Base-by-base conservation (phyloP, 2,113 vertebrate genomes). In the Archocentrus centrarchus region DNA sequence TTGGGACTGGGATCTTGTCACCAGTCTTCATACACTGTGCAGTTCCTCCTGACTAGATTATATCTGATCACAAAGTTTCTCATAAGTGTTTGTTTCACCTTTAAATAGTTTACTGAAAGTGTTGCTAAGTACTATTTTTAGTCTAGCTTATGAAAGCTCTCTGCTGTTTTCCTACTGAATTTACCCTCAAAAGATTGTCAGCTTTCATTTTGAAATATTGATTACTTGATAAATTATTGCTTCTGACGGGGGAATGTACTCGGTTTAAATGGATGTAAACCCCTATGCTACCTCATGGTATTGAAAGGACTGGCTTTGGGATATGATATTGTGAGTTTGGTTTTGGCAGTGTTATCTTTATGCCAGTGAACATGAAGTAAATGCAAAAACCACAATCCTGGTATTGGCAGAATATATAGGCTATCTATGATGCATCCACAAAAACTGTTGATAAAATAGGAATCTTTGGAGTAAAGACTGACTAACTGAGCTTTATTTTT, bases 401-500 rank as follows among this genome's bases (percentile, higher is more conserved):
- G 66, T 50, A 70, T 78, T 68, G 24, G 27, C 27, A 7, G 8
- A 68, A 82, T 50, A 81, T 79, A 53, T 15, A 20, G 47, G 20
- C 55, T 73, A 41, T 87, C 8, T 79, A 57, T 82, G 70, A 90
- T 88, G 79, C 79, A 79, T 77, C 70, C 37, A 20, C 87, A 80
- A 86, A 58, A 82, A 82, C 88, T 90, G 91, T 70, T 79, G n/a
- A 85, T 87, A 87, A 84, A 88, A 84, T 62, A 64, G 57, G 59
- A 86, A 86, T 89, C 37, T 77, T 84, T 78, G 20, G 62, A 64
- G 75, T 82, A 80, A 90, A 82, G 32, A 62, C 22, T 41, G 13
- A 50, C 50, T 87, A 79, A 86, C n/a, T 58, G 39, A 73, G 70
- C 60, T 87, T 90, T 81, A 84, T 84, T 82, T 86, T 37, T 76